Base-by-base conservation (phyloP, 2,888 invertebrate genomes). In the Neoscelio sp. region DNA sequence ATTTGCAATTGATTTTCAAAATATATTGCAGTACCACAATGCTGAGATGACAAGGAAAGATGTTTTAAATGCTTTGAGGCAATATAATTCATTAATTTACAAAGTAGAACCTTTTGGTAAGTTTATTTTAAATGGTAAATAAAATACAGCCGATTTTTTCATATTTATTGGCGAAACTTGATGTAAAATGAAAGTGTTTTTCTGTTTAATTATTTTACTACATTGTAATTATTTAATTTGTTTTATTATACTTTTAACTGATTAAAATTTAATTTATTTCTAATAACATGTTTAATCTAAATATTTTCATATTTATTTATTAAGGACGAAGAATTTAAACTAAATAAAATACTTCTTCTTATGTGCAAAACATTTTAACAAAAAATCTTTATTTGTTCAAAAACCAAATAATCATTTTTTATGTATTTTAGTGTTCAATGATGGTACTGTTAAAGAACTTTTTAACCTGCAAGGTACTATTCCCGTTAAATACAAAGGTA, bases 381-480 rank as follows among this genome's bases (percentile, higher is more conserved):
- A n/a, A n/a, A n/a, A n/a, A n/a, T n/a, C n/a, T n/a, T n/a, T n/a
- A n/a, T n/a, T n/a, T n/a, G n/a, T n/a, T n/a, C n/a, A n/a, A n/a
- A 42, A 13, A 15, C 10, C 2, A 42, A 42, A 42, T 12, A 5
- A 42, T 42, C 2, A 15, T 26, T 5, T 26, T n/a, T n/a, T n/a
- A 26, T 26, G 7, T 67, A 56, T 76, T 35, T 78, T 85, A 96
- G 97, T 96, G 73, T 98, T 98, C 89, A 97, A 96, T 89, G 97
- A 98, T 93, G 98, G 98, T 38, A 92, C 92, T 0, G 92, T 93
- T 40, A 96, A 95, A 90, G 95, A 97, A 67, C 91, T 99, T 81
- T 92, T 98, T 33, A 96, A 95, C 89, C 92, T 99, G 58, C 94
- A 94, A 87, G 99, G 99, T 60, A 99, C 98, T 4, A 96, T 99